Evolutionary conservation across 2,888 invertebrate genomes (phyloP).

Genomic region (Lepidocyrtoides sp.): DNA sequence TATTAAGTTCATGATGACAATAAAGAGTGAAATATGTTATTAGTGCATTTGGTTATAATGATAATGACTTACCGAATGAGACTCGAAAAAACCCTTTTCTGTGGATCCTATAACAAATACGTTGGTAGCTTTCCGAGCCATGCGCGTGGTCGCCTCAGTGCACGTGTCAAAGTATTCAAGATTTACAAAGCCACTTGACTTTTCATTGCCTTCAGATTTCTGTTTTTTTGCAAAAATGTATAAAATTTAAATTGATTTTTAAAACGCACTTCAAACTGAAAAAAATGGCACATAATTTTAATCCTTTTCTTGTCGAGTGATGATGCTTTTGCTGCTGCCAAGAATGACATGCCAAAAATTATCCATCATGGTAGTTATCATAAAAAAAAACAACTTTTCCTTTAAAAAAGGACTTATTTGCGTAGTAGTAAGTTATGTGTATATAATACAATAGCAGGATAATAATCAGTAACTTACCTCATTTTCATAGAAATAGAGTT

Average conservation of each 20-base stretch:
- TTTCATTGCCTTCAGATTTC: constrained; percentile 85
- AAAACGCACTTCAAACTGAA: background rate
- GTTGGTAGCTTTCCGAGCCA: constrained; percentile 86
- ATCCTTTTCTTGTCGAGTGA: background rate
- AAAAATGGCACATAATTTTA: background rate
- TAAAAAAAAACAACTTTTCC: background rate
- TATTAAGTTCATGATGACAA: constrained; percentile 54
- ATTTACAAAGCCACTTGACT: constrained; percentile 86
- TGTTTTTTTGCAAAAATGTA: constrained; percentile 1
- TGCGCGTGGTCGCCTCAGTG: constrained; percentile 86
- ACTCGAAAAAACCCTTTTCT: constrained; percentile 86
- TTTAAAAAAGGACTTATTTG: background rate
- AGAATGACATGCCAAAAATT: constrained; percentile 15
- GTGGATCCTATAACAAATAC: constrained; percentile 86
- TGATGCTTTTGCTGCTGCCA: background rate
- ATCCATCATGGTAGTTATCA: background rate
- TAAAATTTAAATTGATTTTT: background rate
- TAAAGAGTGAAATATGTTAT: background rate
- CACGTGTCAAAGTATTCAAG: constrained; percentile 86
- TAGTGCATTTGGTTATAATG: background rate
- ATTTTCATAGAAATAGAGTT: constrained; percentile 83
- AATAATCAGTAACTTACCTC: constrained; percentile 75
- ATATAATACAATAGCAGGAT: too few relatives aligned
- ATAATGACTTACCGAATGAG: constrained; percentile 82
- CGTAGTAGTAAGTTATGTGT: background rate